Conservation (phyloP, 2,113 vertebrate species). For the Triplophysa tibetana region DNA sequence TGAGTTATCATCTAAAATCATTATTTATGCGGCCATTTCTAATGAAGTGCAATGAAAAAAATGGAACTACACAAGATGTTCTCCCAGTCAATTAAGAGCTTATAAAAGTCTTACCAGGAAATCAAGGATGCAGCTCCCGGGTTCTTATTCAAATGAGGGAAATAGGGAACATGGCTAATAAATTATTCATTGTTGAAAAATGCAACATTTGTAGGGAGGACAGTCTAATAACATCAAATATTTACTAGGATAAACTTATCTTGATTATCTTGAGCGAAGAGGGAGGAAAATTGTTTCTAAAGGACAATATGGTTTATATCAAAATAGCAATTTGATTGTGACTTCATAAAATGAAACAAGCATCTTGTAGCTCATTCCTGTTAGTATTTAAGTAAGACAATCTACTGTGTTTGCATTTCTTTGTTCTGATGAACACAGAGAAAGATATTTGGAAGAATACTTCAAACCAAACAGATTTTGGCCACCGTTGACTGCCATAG, state of each 20-base stretch:
- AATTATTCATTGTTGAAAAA: slow-evolving; percentile 25
- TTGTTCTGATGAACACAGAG: no score
- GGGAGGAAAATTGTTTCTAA: no score
- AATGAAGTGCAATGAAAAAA: background rate
- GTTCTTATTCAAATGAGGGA: slow-evolving; percentile 5
- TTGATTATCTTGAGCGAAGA: background rate
- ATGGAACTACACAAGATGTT: background rate
- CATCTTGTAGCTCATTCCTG: no score
- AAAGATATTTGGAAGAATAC: no score
- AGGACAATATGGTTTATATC: no score
- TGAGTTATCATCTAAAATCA: slow-evolving; percentile 5
- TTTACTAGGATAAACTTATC: background rate
- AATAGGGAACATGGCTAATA: background rate
- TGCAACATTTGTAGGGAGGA: slow-evolving; percentile 15
- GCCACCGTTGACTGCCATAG: no score
- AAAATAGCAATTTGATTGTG: no score
- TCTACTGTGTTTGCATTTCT: no score
- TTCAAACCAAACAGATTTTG: no score
- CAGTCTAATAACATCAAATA: background rate
- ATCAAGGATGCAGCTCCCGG: slow-evolving; percentile 1
- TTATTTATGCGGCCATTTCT: background rate
- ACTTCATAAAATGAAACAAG: no score
- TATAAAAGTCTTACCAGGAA: slow-evolving; percentile 22
- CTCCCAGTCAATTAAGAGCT: background rate
- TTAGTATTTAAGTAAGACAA: no score